Base-by-base conservation (phyloP, 2,113 vertebrate genomes). In the Microtus montanus region DNA sequence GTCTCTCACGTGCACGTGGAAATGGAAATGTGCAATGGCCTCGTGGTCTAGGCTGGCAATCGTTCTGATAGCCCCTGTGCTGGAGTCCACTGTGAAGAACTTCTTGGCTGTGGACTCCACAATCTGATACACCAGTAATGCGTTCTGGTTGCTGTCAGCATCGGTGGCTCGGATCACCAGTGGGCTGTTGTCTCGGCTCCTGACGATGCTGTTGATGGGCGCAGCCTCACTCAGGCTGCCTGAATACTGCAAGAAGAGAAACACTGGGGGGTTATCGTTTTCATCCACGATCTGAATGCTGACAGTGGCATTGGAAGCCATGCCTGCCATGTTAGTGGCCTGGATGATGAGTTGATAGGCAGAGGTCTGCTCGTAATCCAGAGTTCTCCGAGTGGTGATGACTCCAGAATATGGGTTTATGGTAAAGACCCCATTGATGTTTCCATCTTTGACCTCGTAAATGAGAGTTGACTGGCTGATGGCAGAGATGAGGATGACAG, bases 361-460 rank as follows among this genome's bases (percentile, higher is more conserved):
- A 28, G 99, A 96, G 89, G 96, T 95, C 0, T 12, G 98, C 96
- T 99, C 99, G 41, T 99, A 99, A 97, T 99, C 99, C 33, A 99
- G 98, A 17, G 94, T 49, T 91, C 98, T 99, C 64, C 99, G 99
- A 78, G 98, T 99, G 15, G 99, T 99, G 96, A 99, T 98, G 35
- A 99, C 99, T 63, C 99, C 99, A 74, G 99, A 99, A 95, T 99
- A 99, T 0, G 99, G 99, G 95, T 99, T 99, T 95, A 99, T 99
- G 82, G 98, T 97, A 93, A 99, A 99, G 44, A 98, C 97, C 24
- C 98, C 98, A 74, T 98, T 97, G 0, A 91, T 35, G 52, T 99
- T 99, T 80, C 99, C 99, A 77, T 98, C 98, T 94, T 98, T 99
- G 96, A 99, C 98, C 89, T 99, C 99, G 78, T 99, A 99, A 85